Conservation (phyloP, 2,113 vertebrate species). For the Erythrocercus mccallii region DNA sequence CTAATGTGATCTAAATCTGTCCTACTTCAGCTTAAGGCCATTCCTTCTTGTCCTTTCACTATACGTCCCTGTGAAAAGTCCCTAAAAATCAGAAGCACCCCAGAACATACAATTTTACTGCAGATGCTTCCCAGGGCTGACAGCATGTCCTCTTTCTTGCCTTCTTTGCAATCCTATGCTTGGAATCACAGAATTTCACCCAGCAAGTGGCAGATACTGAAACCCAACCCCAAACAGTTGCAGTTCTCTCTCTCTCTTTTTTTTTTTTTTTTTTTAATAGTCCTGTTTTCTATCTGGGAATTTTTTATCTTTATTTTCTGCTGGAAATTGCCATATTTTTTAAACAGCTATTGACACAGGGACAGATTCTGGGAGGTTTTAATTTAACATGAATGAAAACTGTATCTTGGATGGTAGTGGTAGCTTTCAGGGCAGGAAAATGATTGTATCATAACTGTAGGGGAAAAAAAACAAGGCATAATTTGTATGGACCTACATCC, state of each 20-base stretch:
- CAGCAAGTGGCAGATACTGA: neutral
- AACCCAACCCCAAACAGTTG: neutral
- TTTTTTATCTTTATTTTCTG: neutral
- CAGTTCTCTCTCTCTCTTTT: neutral
- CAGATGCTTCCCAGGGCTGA: neutral
- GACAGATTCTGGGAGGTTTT: neutral
- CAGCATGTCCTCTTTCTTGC: neutral
- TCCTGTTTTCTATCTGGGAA: neutral
- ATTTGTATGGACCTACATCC: neutral
- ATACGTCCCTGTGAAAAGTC: accelerated
- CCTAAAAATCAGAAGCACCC: neutral
- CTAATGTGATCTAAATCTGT: neutral
- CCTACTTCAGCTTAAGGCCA: neutral
- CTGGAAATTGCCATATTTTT: neutral
- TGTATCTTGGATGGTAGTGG: neutral
- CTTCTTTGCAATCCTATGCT: neutral
- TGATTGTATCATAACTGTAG: neutral
- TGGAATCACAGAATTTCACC: neutral
- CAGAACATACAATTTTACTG: neutral
- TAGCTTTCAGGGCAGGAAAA: neutral
- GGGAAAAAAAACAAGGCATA: neutral
- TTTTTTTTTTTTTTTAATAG: neutral
- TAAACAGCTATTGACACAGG: neutral
- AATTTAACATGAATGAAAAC: neutral
- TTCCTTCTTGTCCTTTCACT: neutral